Evolutionary conservation across 2,113 vertebrate species (phyloP).

Genomic region (Dicerorhinus sumatrensis): DNA sequence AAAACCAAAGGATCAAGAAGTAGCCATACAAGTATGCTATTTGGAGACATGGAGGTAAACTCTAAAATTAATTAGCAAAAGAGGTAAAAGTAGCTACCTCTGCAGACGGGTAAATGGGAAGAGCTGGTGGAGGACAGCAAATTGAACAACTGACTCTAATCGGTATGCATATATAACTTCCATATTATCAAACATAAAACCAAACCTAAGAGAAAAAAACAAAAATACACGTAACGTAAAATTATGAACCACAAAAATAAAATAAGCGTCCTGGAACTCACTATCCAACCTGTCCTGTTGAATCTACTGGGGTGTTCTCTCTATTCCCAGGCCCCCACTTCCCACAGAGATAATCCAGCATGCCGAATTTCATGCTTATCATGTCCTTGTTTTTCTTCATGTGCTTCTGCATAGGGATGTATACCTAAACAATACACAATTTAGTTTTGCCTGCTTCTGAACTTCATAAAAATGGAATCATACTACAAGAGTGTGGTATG

Average conservation of each 20-base stretch:
- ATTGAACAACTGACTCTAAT: accelerated
- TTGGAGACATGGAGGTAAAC: neutral
- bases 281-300: accelerated
- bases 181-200: neutral
- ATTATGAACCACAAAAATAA: neutral
- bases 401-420: neutral
- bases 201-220: neutral
- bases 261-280: neutral
- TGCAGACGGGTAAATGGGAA: neutral
- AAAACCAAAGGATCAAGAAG: neutral
- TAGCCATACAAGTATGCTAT: accelerated
- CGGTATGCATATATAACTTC: neutral
- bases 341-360: too few relatives aligned
- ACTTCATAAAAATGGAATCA: neutral
- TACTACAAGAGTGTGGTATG: neutral
- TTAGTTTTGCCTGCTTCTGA: neutral
- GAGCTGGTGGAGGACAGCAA: neutral
- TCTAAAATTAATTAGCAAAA: neutral
- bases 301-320: too few relatives aligned
- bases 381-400: neutral
- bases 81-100: neutral
- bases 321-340: neutral
- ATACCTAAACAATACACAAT: neutral
- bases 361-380: neutral
- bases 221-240: neutral